Conservation (phyloP, 2,113 vertebrate genomes). For the Andinoacara biseriatus region DNA sequence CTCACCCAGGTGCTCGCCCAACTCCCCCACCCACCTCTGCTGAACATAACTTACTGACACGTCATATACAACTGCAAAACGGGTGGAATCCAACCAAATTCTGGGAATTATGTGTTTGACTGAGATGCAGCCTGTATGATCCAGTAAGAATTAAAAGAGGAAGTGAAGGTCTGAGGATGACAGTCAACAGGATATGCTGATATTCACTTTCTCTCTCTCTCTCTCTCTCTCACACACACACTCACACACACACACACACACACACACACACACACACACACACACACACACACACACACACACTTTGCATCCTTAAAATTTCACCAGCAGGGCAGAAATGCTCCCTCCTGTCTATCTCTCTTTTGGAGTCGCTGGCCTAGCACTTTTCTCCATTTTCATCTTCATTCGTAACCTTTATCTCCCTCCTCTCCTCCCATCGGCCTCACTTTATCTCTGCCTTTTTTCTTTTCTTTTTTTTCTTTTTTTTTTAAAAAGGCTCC, state of each 20-base stretch:
- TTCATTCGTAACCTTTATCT: constrained; percentile 61
- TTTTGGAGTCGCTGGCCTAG: constrained; percentile 42
- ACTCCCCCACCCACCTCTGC: background rate
- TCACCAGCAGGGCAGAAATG: constrained; percentile 53
- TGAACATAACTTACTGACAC: background rate
- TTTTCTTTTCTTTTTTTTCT: constrained; percentile 12
- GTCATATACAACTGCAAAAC: background rate
- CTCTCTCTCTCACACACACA: background rate
- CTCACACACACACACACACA: background rate
- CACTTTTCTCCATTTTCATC: constrained; percentile 65
- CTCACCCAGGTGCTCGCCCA: constrained; percentile 8
- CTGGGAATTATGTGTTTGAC: background rate
- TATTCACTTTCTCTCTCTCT: constrained; percentile 50
- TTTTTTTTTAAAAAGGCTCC: background rate
- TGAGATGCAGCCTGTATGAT: constrained; percentile 2
- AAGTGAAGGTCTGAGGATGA: constrained; percentile 15
- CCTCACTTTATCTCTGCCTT: constrained; percentile 37
- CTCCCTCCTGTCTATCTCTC: constrained; percentile 41
- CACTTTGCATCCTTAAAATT: constrained; percentile 16
- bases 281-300: background rate
- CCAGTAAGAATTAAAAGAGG: background rate
- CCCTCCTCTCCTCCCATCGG: constrained; percentile 32
- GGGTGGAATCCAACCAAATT: background rate
- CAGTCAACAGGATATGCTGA: constrained; percentile 48
- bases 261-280: background rate